A percentile compares a stretch with the other conserved stretches of the same genome.
phyloP scores from a whole-genome alignment of 2,797 vertebrate genomes.

The Poecilia wingei region DNA sequence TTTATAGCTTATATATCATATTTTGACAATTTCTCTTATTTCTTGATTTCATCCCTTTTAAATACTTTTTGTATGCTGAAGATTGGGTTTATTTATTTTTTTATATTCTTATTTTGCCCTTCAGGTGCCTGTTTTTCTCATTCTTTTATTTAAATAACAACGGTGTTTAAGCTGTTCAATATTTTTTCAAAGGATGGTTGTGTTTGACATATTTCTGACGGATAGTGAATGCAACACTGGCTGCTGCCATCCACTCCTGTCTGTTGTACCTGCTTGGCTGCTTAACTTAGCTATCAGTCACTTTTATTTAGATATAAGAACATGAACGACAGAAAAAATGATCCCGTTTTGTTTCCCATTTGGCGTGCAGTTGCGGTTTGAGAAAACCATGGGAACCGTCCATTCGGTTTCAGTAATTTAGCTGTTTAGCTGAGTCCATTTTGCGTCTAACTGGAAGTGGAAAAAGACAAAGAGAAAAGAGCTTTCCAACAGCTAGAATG shows the following conservation, averaged over 20 bases:
- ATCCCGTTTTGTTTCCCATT: slow-evolving; percentile 47
- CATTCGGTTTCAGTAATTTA: slow-evolving; percentile 60
- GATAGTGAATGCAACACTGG: slow-evolving; percentile 40
- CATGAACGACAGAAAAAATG: slow-evolving; percentile 68
- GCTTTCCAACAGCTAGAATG: slow-evolving; percentile 86
- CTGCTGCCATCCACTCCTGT: slow-evolving; percentile 68
- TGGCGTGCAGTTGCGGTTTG: slow-evolving; percentile 47
- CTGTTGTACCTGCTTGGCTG: slow-evolving; percentile 78
- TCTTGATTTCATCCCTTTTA: background rate
- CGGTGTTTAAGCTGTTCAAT: background rate
- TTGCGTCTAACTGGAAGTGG: slow-evolving; percentile 81
- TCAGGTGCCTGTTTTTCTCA: background rate
- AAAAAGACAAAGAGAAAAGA: slow-evolving; percentile 86
- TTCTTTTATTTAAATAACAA: background rate
- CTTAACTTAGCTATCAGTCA: slow-evolving; percentile 73
- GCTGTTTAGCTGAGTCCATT: slow-evolving; percentile 72
- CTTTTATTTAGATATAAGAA: slow-evolving; percentile 63
- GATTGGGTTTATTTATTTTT: background rate
- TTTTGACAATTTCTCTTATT: background rate
- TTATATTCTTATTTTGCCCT: background rate
- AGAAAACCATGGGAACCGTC: slow-evolving; percentile 45
- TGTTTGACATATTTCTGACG: slow-evolving; percentile 35
- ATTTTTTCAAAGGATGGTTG: background rate
- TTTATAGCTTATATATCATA: background rate
- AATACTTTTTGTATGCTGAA: background rate